These are phyloP conservation scores for Perca schrenkii DNA, from an alignment of 2,113 vertebrate species.

Conservation along the genomic window DNA sequence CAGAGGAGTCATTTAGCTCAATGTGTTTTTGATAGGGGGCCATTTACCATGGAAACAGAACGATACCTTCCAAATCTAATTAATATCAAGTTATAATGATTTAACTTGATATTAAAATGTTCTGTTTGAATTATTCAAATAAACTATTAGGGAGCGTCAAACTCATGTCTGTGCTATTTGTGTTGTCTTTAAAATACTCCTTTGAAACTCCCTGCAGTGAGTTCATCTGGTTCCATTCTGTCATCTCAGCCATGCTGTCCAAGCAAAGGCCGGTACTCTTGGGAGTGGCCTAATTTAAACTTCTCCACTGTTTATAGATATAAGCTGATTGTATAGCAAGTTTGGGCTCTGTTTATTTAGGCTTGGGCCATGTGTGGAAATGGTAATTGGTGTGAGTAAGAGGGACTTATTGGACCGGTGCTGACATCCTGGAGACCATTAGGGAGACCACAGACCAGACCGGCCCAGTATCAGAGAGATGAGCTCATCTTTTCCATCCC, in stretches of 20 bases:
- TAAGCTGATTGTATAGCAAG: slow-evolving; percentile 73
- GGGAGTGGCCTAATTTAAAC: slow-evolving; percentile 70
- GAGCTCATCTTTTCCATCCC: slow-evolving; percentile 74
- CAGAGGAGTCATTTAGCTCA: background rate
- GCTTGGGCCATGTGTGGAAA: slow-evolving; percentile 62
- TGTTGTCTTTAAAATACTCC: slow-evolving; percentile 45
- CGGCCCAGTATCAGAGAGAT: slow-evolving; percentile 46
- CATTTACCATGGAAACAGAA: background rate
- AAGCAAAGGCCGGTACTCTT: slow-evolving; percentile 52
- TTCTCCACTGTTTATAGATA: slow-evolving; percentile 74
- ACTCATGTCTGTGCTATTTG: slow-evolving; percentile 27
- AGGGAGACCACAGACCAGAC: slow-evolving; percentile 60
- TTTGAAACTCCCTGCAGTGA: slow-evolving; percentile 62
- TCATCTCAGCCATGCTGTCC: slow-evolving; percentile 66
- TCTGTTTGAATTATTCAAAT: background rate
- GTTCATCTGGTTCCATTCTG: slow-evolving; percentile 76
- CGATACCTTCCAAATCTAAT: background rate
- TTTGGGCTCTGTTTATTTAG: slow-evolving; percentile 77
- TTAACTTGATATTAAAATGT: background rate
- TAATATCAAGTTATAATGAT: background rate
- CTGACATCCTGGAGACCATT: slow-evolving; percentile 72
- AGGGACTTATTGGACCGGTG: slow-evolving; percentile 57
- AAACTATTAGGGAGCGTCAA: background rate
- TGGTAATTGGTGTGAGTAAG: slow-evolving; percentile 76
- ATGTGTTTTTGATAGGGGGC: background rate